phyloP scores from a whole-genome alignment of 1,140 invertebrate genomes.

The Rhizoglyphus robini region DNA sequence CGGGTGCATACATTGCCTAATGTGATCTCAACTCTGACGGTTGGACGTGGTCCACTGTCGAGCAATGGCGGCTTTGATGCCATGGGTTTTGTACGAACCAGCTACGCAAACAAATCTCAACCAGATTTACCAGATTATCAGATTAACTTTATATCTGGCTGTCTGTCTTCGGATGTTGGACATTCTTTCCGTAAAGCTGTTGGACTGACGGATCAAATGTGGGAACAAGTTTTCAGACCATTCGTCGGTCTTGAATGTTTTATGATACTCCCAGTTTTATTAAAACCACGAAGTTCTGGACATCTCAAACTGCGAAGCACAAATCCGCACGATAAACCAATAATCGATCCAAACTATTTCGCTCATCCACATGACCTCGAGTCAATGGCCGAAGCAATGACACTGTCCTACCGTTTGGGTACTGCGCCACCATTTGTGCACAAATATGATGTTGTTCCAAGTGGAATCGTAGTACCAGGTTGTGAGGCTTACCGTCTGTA shows the following conservation, averaged over 20 bases:
- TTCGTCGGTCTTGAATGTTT: slow-evolving; percentile 37
- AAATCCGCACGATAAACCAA: slow-evolving; percentile 57
- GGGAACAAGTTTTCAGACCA: not conserved
- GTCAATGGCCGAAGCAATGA: slow-evolving; percentile 24
- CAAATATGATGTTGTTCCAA: not conserved
- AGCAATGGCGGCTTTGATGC: slow-evolving; percentile 31
- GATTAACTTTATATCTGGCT: not conserved
- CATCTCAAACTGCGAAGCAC: slow-evolving; percentile 36
- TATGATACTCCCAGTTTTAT: slow-evolving; percentile 50
- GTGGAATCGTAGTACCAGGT: slow-evolving; percentile 35
- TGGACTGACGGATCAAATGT: not conserved
- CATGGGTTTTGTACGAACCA: slow-evolving; percentile 67
- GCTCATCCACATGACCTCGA: slow-evolving; percentile 46
- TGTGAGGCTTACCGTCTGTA: slow-evolving; percentile 56
- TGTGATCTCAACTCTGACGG: not conserved
- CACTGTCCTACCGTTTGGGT: slow-evolving; percentile 14
- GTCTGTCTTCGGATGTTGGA: slow-evolving; percentile 2
- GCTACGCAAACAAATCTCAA: slow-evolving; percentile 51
- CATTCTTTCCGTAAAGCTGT: not conserved
- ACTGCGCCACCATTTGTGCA: slow-evolving; percentile 5
- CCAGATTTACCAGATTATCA: not conserved
- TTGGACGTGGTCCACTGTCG: not conserved
- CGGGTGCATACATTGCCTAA: not conserved
- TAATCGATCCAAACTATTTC: slow-evolving; percentile 66
- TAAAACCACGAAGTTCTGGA: slow-evolving; percentile 58